Base-by-base conservation (phyloP, 2,888 invertebrate species). In the Euphydryas editha region DNA sequence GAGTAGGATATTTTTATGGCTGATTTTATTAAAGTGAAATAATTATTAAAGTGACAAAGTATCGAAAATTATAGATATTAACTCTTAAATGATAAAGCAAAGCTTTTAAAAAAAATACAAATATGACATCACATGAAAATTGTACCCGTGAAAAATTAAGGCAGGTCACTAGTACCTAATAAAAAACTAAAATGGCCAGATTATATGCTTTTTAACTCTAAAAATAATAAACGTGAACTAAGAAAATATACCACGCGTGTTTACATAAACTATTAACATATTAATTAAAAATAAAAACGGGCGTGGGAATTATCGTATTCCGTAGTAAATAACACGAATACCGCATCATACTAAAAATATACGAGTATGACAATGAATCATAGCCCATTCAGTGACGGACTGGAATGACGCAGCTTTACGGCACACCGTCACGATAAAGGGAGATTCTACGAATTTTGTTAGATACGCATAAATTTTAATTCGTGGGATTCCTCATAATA, bases 321-420 rank as follows among this genome's bases (percentile, higher is more conserved):
- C 82, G 83, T 90, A 88, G 88, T 89, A 89, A 89, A 86, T 84
- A 81, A 77, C 77, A 76, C 70, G 77, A 83, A 83, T 83, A 80
- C 78, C 83, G 76, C 77, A 78, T 75, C 75, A 75, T 66, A 79
- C 85, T 88, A 87, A 86, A 87, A 86, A 88, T 88, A 88, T 81
- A n/a, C n/a, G n/a, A n/a, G n/a, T 24, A 84, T 77, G 70, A 67
- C 75, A 77, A 77, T 91, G 90, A 90, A 82, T 90, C 90, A 90
- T 79, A 76, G 71, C 75, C 79, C 87, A 88, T 90, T 90, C 85
- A 88, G 73, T 71, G 75, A 71, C 75, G 74, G 71, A 73, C 68
- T 54, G 72, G 76, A 76, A 79, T 88, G 88, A 88, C 87, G 87
- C 83, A 81, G 79, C 81, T 76, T 69, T 72, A 75, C 75, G 76